phyloP scores from a whole-genome alignment of 1,140 invertebrate species.

The Bombus affinis region DNA sequence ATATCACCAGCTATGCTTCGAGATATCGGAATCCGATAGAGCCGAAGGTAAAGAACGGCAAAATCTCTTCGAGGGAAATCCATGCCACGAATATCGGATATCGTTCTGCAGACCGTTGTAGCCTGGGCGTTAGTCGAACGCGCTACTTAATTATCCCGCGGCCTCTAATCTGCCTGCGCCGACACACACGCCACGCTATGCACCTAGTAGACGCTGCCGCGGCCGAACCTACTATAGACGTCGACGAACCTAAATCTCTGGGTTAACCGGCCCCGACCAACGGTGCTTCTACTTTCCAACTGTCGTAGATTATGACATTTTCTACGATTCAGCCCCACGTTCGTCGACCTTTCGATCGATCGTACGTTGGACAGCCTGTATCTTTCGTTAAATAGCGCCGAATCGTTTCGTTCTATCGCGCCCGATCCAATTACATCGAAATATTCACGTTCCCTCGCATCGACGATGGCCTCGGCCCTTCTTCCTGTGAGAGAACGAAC shows the following conservation, averaged over 20 bases:
- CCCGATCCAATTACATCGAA: no score
- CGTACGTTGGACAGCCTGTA: not conserved
- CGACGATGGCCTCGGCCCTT: no score
- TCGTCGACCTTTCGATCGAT: not conserved
- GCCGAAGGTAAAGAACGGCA: not conserved
- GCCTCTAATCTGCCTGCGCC: constrained; percentile 81
- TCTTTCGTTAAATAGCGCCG: not conserved
- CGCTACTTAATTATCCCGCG: constrained; percentile 82
- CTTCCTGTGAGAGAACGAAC: no score
- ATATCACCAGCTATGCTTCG: not conserved
- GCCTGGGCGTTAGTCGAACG: constrained; percentile 79
- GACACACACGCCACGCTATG: constrained; percentile 78
- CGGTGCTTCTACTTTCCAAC: not conserved
- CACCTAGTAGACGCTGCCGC: constrained; percentile 62
- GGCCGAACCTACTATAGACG: constrained; percentile 8
- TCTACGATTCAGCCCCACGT: not conserved
- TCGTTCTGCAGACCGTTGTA: constrained; percentile 46
- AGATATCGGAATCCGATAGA: not conserved
- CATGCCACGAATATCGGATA: constrained; percentile 61
- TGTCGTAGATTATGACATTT: constrained; percentile 41
- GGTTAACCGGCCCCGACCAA: constrained; percentile 33
- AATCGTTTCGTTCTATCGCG: no score
- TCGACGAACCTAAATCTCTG: constrained; percentile 59
- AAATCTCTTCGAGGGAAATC: constrained; percentile 57
- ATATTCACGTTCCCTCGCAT: no score